Evolutionary conservation across 2,113 vertebrate species (phyloP).

Genomic region (Siniperca chuatsi): DNA sequence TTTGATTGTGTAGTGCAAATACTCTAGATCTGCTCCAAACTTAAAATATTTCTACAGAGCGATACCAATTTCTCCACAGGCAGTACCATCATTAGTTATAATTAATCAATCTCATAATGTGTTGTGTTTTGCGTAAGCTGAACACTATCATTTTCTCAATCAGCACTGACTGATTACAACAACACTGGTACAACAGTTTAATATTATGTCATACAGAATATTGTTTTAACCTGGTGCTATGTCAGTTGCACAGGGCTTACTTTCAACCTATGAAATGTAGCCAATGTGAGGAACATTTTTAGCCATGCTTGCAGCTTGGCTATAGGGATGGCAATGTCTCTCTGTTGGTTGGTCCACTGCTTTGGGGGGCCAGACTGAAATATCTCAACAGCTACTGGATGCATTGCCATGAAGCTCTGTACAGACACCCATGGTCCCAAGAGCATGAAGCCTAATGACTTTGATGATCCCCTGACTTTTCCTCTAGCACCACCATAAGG

Average conservation of each 20-base stretch:
- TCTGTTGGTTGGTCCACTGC: no score
- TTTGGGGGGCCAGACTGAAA: no score
- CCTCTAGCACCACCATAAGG: no score
- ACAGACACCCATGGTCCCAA: no score
- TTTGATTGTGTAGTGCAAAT: conserved; percentile 2
- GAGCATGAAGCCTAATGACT: no score
- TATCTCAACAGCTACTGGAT: no score
- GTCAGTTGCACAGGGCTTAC: not conserved
- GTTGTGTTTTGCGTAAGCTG: not conserved
- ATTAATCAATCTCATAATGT: not conserved
- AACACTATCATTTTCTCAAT: not conserved
- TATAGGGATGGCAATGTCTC: no score
- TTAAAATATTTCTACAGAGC: not conserved
- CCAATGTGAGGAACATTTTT: not conserved
- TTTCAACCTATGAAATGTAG: not conserved
- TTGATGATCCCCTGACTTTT: no score
- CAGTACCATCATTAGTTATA: not conserved
- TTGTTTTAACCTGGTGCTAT: not conserved
- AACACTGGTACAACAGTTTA: not conserved
- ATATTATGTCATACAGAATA: not conserved
- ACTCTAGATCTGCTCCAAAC: not conserved
- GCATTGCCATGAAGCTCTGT: no score
- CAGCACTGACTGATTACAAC: not conserved
- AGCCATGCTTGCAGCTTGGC: not conserved
- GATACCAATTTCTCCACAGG: not conserved